Conservation (phyloP, 2,888 invertebrate species). For the Eucera pruinosa region DNA sequence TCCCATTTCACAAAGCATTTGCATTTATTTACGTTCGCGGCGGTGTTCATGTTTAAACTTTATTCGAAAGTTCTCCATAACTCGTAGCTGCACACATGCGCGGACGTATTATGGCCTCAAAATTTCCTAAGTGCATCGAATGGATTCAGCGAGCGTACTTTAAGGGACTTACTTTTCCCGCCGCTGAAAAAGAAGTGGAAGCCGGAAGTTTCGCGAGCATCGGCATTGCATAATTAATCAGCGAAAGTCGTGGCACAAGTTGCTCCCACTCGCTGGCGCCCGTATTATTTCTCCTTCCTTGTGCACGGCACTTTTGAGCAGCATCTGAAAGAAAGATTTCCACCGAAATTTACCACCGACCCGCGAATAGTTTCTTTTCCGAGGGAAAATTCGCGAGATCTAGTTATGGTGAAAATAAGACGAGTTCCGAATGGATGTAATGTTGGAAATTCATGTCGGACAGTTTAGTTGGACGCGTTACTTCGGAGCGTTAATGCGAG, state of each 20-base stretch:
- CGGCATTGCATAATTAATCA: conserved; percentile 51
- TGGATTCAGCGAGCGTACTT: conserved; percentile 45
- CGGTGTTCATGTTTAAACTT: conserved; percentile 23
- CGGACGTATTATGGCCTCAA: conserved; percentile 31
- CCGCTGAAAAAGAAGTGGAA: conserved; percentile 11
- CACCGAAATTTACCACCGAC: too few species aligned
- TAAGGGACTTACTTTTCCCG: conserved; percentile 26
- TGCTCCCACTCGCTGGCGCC: neutral
- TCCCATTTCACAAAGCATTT: conserved; percentile 33
- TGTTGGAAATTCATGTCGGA: neutral
- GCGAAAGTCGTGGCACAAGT: conserved; percentile 15
- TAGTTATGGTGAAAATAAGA: neutral
- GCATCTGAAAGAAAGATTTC: too few species aligned
- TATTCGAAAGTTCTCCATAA: conserved; percentile 20
- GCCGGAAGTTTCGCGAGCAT: conserved; percentile 36
- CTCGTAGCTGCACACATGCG: conserved; percentile 1
- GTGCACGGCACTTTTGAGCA: neutral
- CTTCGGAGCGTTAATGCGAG: neutral
- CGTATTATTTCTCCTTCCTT: conserved; percentile 8
- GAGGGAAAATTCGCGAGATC: neutral
- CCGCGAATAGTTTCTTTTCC: neutral
- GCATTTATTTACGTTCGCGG: conserved; percentile 31
- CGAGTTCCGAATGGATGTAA: neutral
- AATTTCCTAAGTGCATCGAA: conserved; percentile 51
- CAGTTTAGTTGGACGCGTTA: neutral